phyloP scores from a whole-genome alignment of 1,140 invertebrate genomes.

The Mactra quadrangularis region DNA sequence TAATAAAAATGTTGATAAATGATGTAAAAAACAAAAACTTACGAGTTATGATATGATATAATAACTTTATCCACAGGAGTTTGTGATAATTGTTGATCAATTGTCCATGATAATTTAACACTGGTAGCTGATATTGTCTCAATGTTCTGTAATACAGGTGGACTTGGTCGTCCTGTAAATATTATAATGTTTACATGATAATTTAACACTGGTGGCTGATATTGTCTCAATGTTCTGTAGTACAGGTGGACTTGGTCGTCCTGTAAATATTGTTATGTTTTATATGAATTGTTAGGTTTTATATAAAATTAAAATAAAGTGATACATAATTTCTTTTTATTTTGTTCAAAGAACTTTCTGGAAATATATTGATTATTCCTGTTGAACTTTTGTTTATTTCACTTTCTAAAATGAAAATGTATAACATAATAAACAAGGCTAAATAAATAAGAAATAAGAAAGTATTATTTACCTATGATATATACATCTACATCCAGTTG shows the following conservation, averaged over 20 bases:
- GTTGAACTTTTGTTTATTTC: too few species aligned
- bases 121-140: constrained; percentile 32
- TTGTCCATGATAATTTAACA: constrained; percentile 44
- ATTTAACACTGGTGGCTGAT: constrained; percentile 35
- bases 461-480: constrained; percentile 22
- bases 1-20: too few species aligned
- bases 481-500: constrained; percentile 42
- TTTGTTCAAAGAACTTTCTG: too few species aligned
- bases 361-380: too few species aligned
- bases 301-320: too few species aligned
- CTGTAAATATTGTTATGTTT: too few species aligned
- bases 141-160: constrained; percentile 27
- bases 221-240: constrained; percentile 6
- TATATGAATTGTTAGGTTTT: too few species aligned
- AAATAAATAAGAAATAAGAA: background rate
- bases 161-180: constrained; percentile 41
- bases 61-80: constrained; percentile 45
- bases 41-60: constrained; percentile 51
- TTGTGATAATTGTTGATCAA: constrained; percentile 34
- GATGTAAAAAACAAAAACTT: too few species aligned
- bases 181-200: too few species aligned
- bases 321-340: too few species aligned
- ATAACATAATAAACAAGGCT: too few species aligned
- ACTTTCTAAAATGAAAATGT: too few species aligned
- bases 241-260: constrained; percentile 46